These are phyloP conservation scores for Cheilosia impressa DNA, from an alignment of 2,888 invertebrate species.

Conservation along the genomic window DNA sequence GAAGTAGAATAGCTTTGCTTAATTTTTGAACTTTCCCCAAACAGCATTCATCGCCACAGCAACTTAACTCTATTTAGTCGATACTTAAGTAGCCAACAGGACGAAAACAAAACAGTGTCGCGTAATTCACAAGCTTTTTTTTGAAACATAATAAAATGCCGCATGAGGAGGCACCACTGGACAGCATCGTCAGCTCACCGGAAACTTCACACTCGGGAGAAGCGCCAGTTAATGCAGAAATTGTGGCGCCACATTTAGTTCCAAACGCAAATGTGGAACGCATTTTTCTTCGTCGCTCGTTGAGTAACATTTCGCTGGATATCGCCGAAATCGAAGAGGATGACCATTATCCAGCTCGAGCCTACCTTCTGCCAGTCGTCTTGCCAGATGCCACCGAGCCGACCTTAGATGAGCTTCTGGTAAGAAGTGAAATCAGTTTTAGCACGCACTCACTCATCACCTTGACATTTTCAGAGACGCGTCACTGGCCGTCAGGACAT, in stretches of 20 bases:
- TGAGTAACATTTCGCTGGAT: slow-evolving; percentile 76
- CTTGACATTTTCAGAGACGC: slow-evolving; percentile 80
- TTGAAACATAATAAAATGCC: slow-evolving; percentile 78
- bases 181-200: slow-evolving; percentile 80
- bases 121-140: background rate
- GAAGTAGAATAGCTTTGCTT: no score
- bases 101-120: slow-evolving; percentile 13
- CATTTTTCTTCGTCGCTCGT: slow-evolving; percentile 51
- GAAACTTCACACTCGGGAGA: slow-evolving; percentile 81
- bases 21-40: background rate
- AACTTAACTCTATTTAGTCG: slow-evolving; percentile 46
- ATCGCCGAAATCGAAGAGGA: slow-evolving; percentile 80
- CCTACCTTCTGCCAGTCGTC: slow-evolving; percentile 85
- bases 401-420: slow-evolving; percentile 86
- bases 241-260: slow-evolving; percentile 39
- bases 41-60: slow-evolving; percentile 13
- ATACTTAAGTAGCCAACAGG: slow-evolving; percentile 1
- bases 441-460: background rate
- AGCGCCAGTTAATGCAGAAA: slow-evolving; percentile 45
- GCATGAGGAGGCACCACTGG: slow-evolving; percentile 80
- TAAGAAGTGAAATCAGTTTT: slow-evolving; percentile 78
- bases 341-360: slow-evolving; percentile 79
- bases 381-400: slow-evolving; percentile 85
- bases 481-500: slow-evolving; percentile 84
- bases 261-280: slow-evolving; percentile 47